phyloP scores from a whole-genome alignment of 2,888 invertebrate species.

The Stratiomys singularior region DNA sequence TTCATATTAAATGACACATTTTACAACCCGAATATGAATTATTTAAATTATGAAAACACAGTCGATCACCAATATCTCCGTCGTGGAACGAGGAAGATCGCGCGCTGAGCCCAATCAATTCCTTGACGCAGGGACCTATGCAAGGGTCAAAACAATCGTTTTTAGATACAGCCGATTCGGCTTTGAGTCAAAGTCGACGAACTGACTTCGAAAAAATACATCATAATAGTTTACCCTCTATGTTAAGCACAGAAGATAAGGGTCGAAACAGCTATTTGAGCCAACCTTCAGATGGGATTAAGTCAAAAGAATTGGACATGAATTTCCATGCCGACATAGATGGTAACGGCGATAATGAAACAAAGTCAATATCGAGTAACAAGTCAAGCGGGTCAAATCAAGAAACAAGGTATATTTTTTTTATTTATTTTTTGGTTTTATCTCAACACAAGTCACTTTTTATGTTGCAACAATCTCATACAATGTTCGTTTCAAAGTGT shows the following conservation, averaged over 20 bases:
- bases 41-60: constrained; percentile 50
- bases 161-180: constrained; percentile 48
- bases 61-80: constrained; percentile 64
- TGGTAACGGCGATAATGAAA: constrained; percentile 90
- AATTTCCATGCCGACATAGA: constrained; percentile 73
- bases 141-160: constrained; percentile 47
- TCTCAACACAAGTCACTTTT: background rate
- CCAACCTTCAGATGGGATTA: constrained; percentile 25
- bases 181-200: constrained; percentile 56
- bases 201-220: constrained; percentile 35
- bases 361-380: constrained; percentile 86
- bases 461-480: background rate
- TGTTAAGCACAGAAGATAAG: constrained; percentile 24
- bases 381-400: constrained; percentile 82
- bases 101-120: constrained; percentile 62
- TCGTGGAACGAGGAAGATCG: constrained; percentile 66
- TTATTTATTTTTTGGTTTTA: background rate
- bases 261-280: constrained; percentile 18
- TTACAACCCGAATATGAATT: background rate
- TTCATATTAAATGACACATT: constrained; percentile 6
- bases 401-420: constrained; percentile 70
- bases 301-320: constrained; percentile 30
- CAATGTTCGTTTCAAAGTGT: background rate
- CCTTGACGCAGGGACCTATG: constrained; percentile 47
- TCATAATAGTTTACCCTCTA: constrained; percentile 40